A percentile compares a stretch with the other conserved stretches of the same genome.
These are phyloP conservation scores for Scaptodrosophila latifasciaeformis DNA, from an alignment of 2,888 invertebrate genomes.

Conservation along the genomic window DNA sequence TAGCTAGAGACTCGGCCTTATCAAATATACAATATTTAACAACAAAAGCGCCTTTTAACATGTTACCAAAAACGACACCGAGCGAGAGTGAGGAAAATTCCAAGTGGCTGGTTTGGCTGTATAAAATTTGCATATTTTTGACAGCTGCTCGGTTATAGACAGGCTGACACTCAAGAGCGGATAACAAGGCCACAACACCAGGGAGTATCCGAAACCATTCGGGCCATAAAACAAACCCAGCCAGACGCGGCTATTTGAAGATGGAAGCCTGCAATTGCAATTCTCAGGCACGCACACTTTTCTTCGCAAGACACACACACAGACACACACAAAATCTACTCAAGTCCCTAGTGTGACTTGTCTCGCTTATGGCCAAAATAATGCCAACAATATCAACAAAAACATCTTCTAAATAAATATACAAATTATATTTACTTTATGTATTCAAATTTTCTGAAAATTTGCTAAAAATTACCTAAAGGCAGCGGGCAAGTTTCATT, in stretches of 20 bases:
- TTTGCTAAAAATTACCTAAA: too few relatives aligned
- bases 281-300: neutral
- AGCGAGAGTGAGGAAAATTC: too few relatives aligned
- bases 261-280: neutral
- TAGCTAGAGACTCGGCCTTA: too few relatives aligned
- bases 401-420: neutral
- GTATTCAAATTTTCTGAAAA: slow-evolving; percentile 16
- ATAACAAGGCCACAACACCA: neutral
- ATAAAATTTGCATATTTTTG: neutral
- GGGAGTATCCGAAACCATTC: too few relatives aligned
- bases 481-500: too few relatives aligned
- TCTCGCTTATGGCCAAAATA: neutral
- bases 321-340: neutral
- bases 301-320: neutral
- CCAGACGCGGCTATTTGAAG: too few relatives aligned
- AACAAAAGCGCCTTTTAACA: slow-evolving; percentile 6
- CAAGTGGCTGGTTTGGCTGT: too few relatives aligned
- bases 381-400: too few relatives aligned
- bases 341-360: neutral
- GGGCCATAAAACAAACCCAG: too few relatives aligned
- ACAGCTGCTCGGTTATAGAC: neutral
- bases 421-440: neutral
- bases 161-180: neutral
- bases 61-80: too few relatives aligned
- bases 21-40: slow-evolving; percentile 23